These are phyloP conservation scores for Anadara kagoshimensis DNA, from an alignment of 1,140 invertebrate genomes.

Conservation along the genomic window DNA sequence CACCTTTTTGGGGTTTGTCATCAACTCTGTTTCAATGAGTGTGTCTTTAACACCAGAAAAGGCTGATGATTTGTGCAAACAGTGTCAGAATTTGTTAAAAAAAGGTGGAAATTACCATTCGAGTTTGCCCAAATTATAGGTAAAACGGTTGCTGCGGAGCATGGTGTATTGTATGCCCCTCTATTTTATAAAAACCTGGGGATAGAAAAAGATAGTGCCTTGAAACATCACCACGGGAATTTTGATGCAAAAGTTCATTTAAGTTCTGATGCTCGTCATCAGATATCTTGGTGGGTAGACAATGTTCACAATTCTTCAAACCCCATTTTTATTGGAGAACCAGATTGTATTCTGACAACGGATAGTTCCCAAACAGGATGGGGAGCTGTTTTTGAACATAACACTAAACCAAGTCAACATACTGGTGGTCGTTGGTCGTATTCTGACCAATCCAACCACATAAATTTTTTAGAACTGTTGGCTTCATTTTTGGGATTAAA, in stretches of 20 bases:
- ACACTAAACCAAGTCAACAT: too few species aligned
- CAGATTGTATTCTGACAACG: too few species aligned
- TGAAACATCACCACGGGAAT: slow-evolving; percentile 8
- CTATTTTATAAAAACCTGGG: slow-evolving; percentile 37
- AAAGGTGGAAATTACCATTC: slow-evolving; percentile 9
- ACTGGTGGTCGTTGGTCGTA: slow-evolving; percentile 24
- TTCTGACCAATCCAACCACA: slow-evolving; percentile 8
- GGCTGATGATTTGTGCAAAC: slow-evolving; percentile 18
- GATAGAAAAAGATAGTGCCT: slow-evolving; percentile 37
- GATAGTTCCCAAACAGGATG: slow-evolving; percentile 26
- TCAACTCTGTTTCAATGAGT: slow-evolving; percentile 39
- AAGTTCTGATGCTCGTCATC: too few species aligned
- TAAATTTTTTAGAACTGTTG: slow-evolving; percentile 29
- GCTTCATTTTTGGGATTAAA: slow-evolving; percentile 21
- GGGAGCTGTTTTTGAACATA: not conserved
- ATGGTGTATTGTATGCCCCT: slow-evolving; percentile 37
- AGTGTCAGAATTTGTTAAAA: slow-evolving; percentile 4
- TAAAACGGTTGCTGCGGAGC: slow-evolving; percentile 29
- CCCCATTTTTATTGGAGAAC: not conserved
- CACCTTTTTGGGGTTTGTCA: slow-evolving; percentile 38
- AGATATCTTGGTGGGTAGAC: not conserved
- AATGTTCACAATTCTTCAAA: slow-evolving; percentile 6
- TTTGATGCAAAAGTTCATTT: slow-evolving; percentile 1
- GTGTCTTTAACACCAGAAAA: slow-evolving; percentile 33
- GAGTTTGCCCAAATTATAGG: slow-evolving; percentile 33